Evolutionary conservation across 37 sponge, comb jelly and placozoan species (phyloP).

Genomic region (Spongilla lacustris): DNA sequence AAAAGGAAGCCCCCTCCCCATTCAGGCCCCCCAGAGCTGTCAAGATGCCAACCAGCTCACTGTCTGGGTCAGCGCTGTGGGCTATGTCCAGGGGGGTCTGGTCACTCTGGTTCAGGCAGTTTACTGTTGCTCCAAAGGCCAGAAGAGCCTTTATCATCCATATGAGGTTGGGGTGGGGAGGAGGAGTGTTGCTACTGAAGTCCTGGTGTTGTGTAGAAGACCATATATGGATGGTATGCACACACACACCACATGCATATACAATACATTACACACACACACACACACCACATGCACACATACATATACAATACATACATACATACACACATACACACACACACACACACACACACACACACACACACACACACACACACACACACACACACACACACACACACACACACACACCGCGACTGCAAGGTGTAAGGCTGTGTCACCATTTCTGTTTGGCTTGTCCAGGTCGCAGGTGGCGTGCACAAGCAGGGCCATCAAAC

Average conservation of each 20-base stretch:
- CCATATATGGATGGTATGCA: too few relatives aligned
- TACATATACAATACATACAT: too few relatives aligned
- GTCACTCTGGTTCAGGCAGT: background rate
- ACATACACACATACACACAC: too few relatives aligned
- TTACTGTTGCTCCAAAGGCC: background rate
- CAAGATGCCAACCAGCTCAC: conserved; percentile 5
- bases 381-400: too few relatives aligned
- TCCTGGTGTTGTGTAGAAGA: background rate
- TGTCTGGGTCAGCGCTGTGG: background rate
- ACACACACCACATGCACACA: too few relatives aligned
- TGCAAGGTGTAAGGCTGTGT: background rate
- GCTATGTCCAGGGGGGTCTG: background rate
- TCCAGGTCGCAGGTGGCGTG: background rate
- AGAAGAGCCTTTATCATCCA: background rate
- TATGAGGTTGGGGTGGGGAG: background rate
- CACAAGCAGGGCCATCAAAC: background rate
- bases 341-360: background rate
- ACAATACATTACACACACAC: background rate
- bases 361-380: background rate
- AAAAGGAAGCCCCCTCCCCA: background rate
- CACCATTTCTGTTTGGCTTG: background rate
- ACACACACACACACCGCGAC: background rate
- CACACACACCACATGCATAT: too few relatives aligned
- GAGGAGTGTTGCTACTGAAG: background rate
- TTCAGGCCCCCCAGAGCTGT: conserved; percentile 7